phyloP scores from a whole-genome alignment of 2,113 vertebrate genomes.

The Pseudorasbora parva region DNA sequence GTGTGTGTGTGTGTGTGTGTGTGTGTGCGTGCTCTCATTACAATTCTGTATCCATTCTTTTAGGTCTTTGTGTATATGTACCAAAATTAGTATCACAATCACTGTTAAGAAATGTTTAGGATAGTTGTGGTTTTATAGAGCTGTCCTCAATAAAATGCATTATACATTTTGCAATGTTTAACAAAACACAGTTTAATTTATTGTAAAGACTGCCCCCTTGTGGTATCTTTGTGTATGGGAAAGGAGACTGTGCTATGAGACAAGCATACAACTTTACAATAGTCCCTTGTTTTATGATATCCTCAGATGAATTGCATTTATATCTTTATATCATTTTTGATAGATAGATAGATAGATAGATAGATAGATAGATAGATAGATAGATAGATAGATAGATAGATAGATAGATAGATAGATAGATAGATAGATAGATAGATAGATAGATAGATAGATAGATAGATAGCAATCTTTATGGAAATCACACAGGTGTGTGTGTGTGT shows the following conservation, averaged over 20 bases:
- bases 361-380: not conserved
- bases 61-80: not conserved
- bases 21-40: too few relatives aligned
- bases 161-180: not conserved
- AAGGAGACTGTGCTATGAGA: not conserved
- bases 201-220: conserved; percentile 29
- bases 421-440: not conserved
- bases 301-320: not conserved
- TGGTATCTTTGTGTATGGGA: conserved; percentile 32
- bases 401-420: not conserved
- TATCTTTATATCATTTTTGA: not conserved
- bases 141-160: not conserved
- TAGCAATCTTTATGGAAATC: not conserved
- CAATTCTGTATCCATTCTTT: not conserved
- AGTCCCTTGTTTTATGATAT: conserved; percentile 30
- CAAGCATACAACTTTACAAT: not conserved
- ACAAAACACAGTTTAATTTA: not conserved
- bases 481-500: not conserved
- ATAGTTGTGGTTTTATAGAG: not conserved
- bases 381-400: not conserved
- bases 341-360: not conserved
- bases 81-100: not conserved
- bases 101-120: not conserved
- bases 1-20: too few relatives aligned
- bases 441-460: too few relatives aligned